Conservation (phyloP, 2,797 vertebrate species). For the Acanthurus tractus region DNA sequence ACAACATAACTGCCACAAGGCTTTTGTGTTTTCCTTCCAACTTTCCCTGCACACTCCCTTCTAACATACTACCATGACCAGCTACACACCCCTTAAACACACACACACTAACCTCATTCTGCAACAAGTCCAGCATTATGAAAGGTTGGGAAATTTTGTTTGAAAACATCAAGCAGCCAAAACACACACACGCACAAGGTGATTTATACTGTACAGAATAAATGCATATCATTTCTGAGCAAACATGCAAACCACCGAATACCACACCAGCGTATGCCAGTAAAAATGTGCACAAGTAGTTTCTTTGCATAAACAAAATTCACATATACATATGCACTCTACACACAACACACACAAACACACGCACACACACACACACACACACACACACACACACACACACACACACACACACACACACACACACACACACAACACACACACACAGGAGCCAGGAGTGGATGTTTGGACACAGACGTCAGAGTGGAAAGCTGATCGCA, state of each 20-base stretch:
- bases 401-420: slow-evolving; percentile 13
- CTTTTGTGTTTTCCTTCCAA: slow-evolving; percentile 55
- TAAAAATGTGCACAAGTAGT: slow-evolving; percentile 41
- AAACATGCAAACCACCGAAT: slow-evolving; percentile 18
- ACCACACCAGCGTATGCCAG: slow-evolving; percentile 7
- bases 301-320: slow-evolving; percentile 42
- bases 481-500: slow-evolving; percentile 75
- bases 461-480: slow-evolving; percentile 75
- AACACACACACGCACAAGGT: slow-evolving; percentile 7
- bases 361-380: slow-evolving; percentile 17
- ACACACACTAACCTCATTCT: slow-evolving; percentile 14
- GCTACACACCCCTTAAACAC: slow-evolving; percentile 42
- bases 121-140: slow-evolving; percentile 13
- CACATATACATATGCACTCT: slow-evolving; percentile 10
- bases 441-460: slow-evolving; percentile 51
- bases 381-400: slow-evolving; percentile 19
- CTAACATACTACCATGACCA: slow-evolving; percentile 33
- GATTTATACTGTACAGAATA: slow-evolving; percentile 8
- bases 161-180: slow-evolving; percentile 33
- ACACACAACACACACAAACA: slow-evolving; percentile 16
- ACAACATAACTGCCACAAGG: slow-evolving; percentile 52
- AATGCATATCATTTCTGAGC: slow-evolving; percentile 16
- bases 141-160: slow-evolving; percentile 21
- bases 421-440: slow-evolving; percentile 22
- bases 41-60: slow-evolving; percentile 49